Conservation (phyloP, 1,140 invertebrate species). For the Heliconius hewitsoni region DNA sequence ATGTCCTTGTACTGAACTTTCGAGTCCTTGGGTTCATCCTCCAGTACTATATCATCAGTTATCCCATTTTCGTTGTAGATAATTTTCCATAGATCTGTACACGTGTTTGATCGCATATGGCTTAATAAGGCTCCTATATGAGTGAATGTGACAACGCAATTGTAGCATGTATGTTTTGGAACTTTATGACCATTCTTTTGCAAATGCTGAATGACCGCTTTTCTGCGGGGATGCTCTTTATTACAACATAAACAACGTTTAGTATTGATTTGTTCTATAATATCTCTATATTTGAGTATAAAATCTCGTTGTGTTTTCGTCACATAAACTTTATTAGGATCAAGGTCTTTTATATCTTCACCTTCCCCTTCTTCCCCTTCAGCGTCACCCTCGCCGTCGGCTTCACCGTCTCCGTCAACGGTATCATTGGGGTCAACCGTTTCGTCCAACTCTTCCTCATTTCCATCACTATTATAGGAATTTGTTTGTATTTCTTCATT, state of each 20-base stretch:
- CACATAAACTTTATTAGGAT: constrained; percentile 72
- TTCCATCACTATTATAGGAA: constrained; percentile 63
- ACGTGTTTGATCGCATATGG: constrained; percentile 78
- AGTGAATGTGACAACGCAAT: constrained; percentile 82
- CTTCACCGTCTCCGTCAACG: constrained; percentile 56
- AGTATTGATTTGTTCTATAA: constrained; percentile 79
- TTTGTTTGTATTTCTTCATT: constrained; percentile 72
- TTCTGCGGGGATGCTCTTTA: constrained; percentile 73
- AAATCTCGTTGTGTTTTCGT: constrained; percentile 78
- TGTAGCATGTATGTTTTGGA: constrained; percentile 82
- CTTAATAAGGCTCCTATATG: constrained; percentile 79
- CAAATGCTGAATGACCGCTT: constrained; percentile 79
- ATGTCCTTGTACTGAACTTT: constrained; percentile 79
- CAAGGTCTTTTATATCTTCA: constrained; percentile 51
- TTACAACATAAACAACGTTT: constrained; percentile 78
- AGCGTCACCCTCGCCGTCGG: constrained; percentile 58
- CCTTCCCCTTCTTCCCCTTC: constrained; percentile 37
- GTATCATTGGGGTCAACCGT: constrained; percentile 63
- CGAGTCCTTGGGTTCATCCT: constrained; percentile 64
- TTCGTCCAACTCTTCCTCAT: constrained; percentile 67
- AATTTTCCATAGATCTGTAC: constrained; percentile 78
- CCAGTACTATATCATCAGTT: constrained; percentile 72
- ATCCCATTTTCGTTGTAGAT: constrained; percentile 79
- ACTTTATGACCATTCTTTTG: constrained; percentile 80
- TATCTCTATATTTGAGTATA: constrained; percentile 73